phyloP scores from a whole-genome alignment of 2,113 vertebrate species.

The Alces alces region DNA sequence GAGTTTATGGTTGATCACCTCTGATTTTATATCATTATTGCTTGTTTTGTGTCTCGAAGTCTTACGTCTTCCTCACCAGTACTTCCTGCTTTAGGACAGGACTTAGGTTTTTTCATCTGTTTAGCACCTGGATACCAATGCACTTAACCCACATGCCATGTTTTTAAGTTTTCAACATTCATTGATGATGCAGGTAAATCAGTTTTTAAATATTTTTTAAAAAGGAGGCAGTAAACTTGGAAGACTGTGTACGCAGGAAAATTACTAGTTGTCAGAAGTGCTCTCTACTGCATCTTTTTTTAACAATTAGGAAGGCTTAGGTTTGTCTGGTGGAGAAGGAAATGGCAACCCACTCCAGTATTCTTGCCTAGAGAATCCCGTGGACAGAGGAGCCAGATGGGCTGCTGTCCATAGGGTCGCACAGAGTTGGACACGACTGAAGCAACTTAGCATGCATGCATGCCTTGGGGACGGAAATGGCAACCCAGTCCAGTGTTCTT shows the following conservation, averaged over 20 bases:
- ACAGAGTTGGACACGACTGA: too few species aligned
- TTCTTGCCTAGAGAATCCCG: too few species aligned
- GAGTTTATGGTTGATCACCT: background rate
- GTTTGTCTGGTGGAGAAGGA: background rate
- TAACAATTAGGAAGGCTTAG: background rate
- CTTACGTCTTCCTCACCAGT: background rate
- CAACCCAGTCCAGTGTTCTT: too few species aligned
- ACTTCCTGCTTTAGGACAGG: background rate
- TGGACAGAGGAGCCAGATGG: too few species aligned
- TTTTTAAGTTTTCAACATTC: background rate
- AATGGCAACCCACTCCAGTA: too few species aligned
- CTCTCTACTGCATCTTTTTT: background rate
- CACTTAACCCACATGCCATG: background rate
- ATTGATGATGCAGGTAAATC: background rate
- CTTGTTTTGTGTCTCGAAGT: background rate
- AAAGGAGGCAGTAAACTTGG: background rate
- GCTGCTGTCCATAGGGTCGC: too few species aligned
- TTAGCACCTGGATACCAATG: background rate
- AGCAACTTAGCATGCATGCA: too few species aligned
- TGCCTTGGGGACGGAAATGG: too few species aligned
- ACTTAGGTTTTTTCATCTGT: background rate
- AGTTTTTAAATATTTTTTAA: background rate
- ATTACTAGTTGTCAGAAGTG: background rate
- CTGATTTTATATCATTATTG: background rate
- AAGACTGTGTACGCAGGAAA: background rate